Evolutionary conservation across 2,797 vertebrate species (phyloP).

Genomic region (Enteromius argenteus): DNA sequence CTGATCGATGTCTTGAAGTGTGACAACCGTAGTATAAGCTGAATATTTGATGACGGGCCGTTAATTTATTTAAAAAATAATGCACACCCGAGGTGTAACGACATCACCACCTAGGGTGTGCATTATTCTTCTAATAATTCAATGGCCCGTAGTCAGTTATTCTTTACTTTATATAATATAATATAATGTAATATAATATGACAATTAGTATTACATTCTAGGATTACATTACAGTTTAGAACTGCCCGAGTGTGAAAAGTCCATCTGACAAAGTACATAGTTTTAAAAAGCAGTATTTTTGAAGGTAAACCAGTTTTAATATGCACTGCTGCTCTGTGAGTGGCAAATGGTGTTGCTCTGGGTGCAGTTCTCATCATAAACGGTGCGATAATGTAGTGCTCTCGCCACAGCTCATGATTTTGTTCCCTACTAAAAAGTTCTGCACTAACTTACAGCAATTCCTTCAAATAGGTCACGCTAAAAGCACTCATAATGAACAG

Average conservation of each 20-base stretch:
- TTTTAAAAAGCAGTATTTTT: neutral
- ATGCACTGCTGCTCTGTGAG: conserved; percentile 5
- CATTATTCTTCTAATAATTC: no score
- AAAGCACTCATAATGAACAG: conserved; percentile 30
- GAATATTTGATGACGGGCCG: no score
- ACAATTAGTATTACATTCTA: neutral
- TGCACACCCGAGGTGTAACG: no score
- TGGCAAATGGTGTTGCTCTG: neutral
- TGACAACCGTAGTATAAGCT: no score
- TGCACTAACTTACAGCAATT: conserved; percentile 28
- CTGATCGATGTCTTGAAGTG: no score
- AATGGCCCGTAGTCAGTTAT: no score
- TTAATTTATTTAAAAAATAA: no score
- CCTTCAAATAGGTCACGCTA: conserved; percentile 34
- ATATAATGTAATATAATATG: neutral
- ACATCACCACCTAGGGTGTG: no score
- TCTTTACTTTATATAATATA: neutral
- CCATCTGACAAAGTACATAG: neutral
- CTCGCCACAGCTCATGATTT: conserved; percentile 2
- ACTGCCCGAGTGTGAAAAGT: neutral
- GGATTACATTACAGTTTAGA: neutral
- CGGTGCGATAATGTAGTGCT: neutral
- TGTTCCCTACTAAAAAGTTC: conserved; percentile 14
- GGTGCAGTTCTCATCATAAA: conserved; percentile 12
- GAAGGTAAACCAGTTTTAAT: neutral